These are phyloP conservation scores for Festucalex cinctus DNA, from an alignment of 2,113 vertebrate genomes.

Conservation along the genomic window DNA sequence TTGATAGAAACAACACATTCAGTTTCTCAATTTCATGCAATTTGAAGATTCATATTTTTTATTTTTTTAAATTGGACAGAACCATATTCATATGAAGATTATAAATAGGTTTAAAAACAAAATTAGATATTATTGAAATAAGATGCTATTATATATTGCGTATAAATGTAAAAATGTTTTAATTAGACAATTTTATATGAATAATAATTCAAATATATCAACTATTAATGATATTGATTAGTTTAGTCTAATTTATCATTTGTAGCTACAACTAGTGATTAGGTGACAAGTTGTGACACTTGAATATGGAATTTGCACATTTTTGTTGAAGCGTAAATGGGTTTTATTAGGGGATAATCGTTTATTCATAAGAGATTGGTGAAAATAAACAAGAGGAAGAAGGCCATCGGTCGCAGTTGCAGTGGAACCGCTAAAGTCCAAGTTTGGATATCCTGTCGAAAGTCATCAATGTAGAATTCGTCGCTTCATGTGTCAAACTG, in stretches of 20 bases:
- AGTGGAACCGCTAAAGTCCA: conserved; percentile 1
- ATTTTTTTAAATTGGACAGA: neutral
- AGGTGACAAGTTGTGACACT: neutral
- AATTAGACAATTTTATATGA: neutral
- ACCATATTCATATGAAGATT: neutral
- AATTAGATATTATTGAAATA: neutral
- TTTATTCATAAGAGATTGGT: neutral
- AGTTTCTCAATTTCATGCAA: neutral
- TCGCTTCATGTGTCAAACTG: neutral
- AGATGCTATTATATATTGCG: neutral
- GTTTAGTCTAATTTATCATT: neutral
- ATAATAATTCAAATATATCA: neutral
- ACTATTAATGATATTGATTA: neutral
- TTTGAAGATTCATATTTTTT: neutral
- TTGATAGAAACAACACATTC: neutral
- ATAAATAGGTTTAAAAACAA: neutral
- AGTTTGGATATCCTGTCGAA: neutral
- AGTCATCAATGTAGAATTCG: neutral
- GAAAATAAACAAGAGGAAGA: neutral
- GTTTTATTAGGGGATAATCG: neutral
- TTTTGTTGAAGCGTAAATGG: neutral
- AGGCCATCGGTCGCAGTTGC: neutral
- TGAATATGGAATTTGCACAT: neutral
- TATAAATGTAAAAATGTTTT: neutral
- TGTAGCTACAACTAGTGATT: neutral